These are phyloP conservation scores for Heteropelma amictum DNA, from an alignment of 2,888 invertebrate genomes.

Conservation along the genomic window DNA sequence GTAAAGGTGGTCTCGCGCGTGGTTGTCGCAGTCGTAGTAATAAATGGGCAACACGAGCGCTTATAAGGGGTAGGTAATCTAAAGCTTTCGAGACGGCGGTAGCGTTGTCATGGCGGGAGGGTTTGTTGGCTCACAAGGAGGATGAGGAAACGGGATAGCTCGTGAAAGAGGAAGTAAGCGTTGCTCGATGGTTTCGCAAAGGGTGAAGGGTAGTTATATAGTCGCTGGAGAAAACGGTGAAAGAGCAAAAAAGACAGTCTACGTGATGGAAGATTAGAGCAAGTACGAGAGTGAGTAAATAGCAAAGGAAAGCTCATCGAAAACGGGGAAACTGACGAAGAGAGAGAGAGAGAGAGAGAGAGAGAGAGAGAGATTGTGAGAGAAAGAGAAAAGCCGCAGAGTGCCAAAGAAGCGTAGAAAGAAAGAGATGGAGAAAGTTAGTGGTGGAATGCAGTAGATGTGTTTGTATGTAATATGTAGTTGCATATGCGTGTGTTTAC, in stretches of 20 bases:
- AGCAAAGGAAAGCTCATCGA: slow-evolving; percentile 16
- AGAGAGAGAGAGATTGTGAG: too few relatives aligned
- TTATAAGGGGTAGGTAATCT: slow-evolving; percentile 77
- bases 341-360: slow-evolving; percentile 13
- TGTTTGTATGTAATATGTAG: not conserved
- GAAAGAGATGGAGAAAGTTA: slow-evolving; percentile 29
- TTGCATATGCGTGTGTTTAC: not conserved
- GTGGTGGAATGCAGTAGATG: not conserved
- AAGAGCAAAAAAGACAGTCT: slow-evolving; percentile 30
- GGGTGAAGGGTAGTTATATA: not conserved
- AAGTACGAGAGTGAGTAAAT: slow-evolving; percentile 29
- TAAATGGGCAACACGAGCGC: slow-evolving; percentile 77
- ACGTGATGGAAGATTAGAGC: slow-evolving; percentile 20
- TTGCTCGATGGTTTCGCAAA: slow-evolving; percentile 10
- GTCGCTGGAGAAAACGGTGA: slow-evolving; percentile 49
- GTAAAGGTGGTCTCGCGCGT: slow-evolving; percentile 60
- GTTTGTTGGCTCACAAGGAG: slow-evolving; percentile 27
- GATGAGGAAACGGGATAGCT: slow-evolving; percentile 36
- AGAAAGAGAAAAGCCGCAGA: too few relatives aligned
- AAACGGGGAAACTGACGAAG: too few relatives aligned
- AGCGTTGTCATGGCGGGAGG: slow-evolving; percentile 54
- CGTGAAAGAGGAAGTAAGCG: slow-evolving; percentile 55
- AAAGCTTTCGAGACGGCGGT: slow-evolving; percentile 72
- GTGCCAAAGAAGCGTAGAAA: too few relatives aligned
- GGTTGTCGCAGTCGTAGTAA: slow-evolving; percentile 73